These are phyloP conservation scores for Conopomorpha cramerella DNA, from an alignment of 1,140 invertebrate genomes.

Conservation along the genomic window DNA sequence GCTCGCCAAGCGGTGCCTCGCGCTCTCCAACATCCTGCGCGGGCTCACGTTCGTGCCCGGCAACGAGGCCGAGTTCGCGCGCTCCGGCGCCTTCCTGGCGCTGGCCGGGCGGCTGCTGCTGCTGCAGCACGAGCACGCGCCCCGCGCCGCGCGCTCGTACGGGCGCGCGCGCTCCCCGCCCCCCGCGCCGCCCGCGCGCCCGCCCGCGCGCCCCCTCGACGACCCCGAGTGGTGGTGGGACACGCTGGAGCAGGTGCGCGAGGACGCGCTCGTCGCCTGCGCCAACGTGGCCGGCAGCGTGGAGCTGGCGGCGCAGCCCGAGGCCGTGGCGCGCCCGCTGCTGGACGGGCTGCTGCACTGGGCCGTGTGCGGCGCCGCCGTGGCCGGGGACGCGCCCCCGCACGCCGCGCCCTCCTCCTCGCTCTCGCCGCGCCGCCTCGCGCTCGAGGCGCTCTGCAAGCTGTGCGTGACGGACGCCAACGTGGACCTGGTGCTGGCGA, in stretches of 20 bases:
- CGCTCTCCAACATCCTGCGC: conserved; percentile 89
- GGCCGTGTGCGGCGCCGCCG: conserved; percentile 93
- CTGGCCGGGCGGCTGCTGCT: conserved; percentile 88
- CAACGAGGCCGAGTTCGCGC: conserved; percentile 93
- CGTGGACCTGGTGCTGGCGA: conserved; percentile 95
- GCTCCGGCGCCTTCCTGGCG: conserved; percentile 83
- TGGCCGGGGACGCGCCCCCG: conserved; percentile 92
- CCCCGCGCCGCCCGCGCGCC: conserved; percentile 73
- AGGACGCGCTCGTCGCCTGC: conserved; percentile 91
- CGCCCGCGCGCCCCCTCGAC: conserved; percentile 76
- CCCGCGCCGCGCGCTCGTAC: conserved; percentile 76
- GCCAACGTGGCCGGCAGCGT: conserved; percentile 93
- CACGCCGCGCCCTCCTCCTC: conserved; percentile 73
- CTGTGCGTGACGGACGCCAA: conserved; percentile 96
- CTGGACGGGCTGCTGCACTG: conserved; percentile 94
- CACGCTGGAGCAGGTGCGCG: conserved; percentile 85
- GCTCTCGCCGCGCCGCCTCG: conserved; percentile 89
- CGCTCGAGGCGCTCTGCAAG: conserved; percentile 96
- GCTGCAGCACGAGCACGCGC: conserved; percentile 88
- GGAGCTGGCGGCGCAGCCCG: conserved; percentile 84
- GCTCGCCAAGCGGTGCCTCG: conserved; percentile 84
- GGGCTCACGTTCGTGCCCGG: conserved; percentile 97
- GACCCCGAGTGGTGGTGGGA: conserved; percentile 95
- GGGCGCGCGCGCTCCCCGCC: conserved; percentile 86
- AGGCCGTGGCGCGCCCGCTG: conserved; percentile 89